Conservation (phyloP, 1,140 invertebrate species). For the Zaprionus kolodkinae region DNA sequence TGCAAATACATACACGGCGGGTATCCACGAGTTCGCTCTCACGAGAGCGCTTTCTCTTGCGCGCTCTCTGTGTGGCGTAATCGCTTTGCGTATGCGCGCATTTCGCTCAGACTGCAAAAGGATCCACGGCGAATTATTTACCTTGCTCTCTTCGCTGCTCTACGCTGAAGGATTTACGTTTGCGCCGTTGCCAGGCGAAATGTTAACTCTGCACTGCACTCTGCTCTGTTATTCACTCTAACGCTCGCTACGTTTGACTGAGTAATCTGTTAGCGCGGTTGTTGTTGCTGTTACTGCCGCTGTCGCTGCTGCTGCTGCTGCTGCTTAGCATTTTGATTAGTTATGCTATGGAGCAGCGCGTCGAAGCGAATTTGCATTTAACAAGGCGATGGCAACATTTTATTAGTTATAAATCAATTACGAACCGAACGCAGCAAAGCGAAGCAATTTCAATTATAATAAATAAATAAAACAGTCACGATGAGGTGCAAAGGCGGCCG, state of each 20-base stretch:
- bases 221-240: not conserved
- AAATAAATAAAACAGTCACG: constrained; percentile 34
- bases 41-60: too few relatives aligned
- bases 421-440: constrained; percentile 38
- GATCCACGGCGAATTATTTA: not conserved
- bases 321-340: constrained; percentile 47
- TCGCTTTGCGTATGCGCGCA: constrained; percentile 71
- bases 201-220: not conserved
- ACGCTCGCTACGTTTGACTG: constrained; percentile 26
- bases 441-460: constrained; percentile 53
- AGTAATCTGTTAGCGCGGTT: constrained; percentile 47
- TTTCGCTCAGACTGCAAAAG: not conserved
- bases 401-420: constrained; percentile 56
- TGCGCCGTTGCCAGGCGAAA: not conserved
- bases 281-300: constrained; percentile 6
- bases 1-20: constrained; percentile 9
- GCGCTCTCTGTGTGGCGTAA: constrained; percentile 27
- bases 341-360: constrained; percentile 37
- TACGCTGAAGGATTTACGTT: not conserved
- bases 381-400: constrained; percentile 49
- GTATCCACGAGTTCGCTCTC: not conserved
- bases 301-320: constrained; percentile 3
- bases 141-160: not conserved
- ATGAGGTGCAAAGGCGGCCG: not conserved
- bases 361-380: constrained; percentile 40